Evolutionary conservation across 2,888 invertebrate species (phyloP).

Genomic region (Pycnomerus fuliginosus): DNA sequence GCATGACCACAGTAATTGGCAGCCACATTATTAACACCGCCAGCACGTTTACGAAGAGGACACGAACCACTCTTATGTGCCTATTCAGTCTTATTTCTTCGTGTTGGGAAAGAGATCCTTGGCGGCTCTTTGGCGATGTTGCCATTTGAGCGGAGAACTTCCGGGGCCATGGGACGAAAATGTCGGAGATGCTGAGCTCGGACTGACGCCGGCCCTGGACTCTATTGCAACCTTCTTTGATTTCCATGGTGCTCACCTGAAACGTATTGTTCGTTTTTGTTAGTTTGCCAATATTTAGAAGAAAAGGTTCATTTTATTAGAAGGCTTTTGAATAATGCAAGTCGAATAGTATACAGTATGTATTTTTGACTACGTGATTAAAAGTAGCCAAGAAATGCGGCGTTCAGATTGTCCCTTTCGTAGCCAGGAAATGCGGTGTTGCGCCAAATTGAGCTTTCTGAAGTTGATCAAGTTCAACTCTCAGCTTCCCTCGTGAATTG

Average conservation of each 20-base stretch:
- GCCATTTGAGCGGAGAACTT: slow-evolving; percentile 48
- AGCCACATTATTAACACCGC: slow-evolving; percentile 61
- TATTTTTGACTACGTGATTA: too few relatives aligned
- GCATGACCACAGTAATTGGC: slow-evolving; percentile 57
- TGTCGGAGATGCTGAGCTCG: slow-evolving; percentile 55
- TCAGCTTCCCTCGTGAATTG: too few relatives aligned
- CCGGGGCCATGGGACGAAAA: slow-evolving; percentile 54
- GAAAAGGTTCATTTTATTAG: too few relatives aligned
- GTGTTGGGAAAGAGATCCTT: slow-evolving; percentile 54
- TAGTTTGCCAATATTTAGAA: too few relatives aligned
- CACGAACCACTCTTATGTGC: slow-evolving; percentile 57
- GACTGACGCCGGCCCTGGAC: slow-evolving; percentile 52
- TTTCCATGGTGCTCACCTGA: slow-evolving; percentile 36
- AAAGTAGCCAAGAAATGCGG: too few relatives aligned
- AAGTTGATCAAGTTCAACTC: too few relatives aligned
- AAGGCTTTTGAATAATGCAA: too few relatives aligned
- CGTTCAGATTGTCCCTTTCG: too few relatives aligned
- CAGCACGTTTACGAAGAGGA: slow-evolving; percentile 57
- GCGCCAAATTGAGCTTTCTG: too few relatives aligned
- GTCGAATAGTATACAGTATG: too few relatives aligned
- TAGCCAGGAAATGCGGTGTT: too few relatives aligned
- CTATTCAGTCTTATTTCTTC: slow-evolving; percentile 57
- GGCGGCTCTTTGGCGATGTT: slow-evolving; percentile 43
- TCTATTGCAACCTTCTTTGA: slow-evolving; percentile 34
- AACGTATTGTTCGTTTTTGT: neutral